phyloP scores from a whole-genome alignment of 2,797 vertebrate species.

The Geotrypetes seraphini region DNA sequence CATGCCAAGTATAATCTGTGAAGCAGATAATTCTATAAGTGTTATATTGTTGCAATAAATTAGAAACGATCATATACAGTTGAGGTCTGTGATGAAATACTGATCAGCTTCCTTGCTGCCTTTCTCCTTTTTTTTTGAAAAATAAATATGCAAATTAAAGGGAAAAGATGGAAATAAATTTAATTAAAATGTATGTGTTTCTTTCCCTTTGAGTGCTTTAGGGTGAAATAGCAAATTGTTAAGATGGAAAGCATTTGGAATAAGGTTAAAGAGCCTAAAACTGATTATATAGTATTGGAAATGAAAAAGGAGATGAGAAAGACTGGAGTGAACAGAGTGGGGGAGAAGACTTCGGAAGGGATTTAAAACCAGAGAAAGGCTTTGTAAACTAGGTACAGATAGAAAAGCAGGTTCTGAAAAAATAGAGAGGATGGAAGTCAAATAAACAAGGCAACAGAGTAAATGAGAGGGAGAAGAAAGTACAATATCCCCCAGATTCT shows the following conservation, averaged over 20 bases:
- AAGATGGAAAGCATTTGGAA: slow-evolving; percentile 36
- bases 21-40: too few species aligned
- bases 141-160: slow-evolving; percentile 39
- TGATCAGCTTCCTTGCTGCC: slow-evolving; percentile 32
- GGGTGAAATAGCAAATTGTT: slow-evolving; percentile 41
- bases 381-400: not conserved
- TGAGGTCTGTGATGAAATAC: not conserved
- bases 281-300: slow-evolving; percentile 37
- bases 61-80: not conserved
- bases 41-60: too few species aligned
- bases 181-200: slow-evolving; percentile 50
- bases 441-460: too few species aligned
- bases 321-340: not conserved
- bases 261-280: slow-evolving; percentile 46
- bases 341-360: too few species aligned
- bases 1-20: too few species aligned
- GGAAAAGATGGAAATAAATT: slow-evolving; percentile 29
- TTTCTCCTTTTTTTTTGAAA: slow-evolving; percentile 12
- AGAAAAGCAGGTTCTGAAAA: not conserved
- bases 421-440: too few species aligned
- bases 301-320: slow-evolving; percentile 17
- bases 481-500: too few species aligned
- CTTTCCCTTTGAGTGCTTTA: slow-evolving; percentile 39
- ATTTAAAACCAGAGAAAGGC: not conserved
- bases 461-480: too few species aligned